Conservation (phyloP, 1,140 invertebrate genomes). For the Potamilus streckersoni region DNA sequence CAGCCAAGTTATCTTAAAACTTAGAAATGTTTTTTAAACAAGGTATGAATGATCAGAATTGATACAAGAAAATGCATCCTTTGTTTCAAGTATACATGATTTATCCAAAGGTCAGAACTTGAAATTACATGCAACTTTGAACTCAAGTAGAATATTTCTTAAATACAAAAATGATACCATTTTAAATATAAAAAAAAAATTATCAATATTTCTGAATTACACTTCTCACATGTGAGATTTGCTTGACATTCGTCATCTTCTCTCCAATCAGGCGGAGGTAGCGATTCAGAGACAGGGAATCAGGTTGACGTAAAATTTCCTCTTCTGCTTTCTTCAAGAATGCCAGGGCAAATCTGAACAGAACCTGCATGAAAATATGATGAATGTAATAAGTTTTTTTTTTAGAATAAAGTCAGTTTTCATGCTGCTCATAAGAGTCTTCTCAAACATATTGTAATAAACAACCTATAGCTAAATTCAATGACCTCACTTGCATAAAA, state of each 20-base stretch:
- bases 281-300: conserved; percentile 64
- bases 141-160: background rate
- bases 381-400: background rate
- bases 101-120: background rate
- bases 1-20: too few species aligned
- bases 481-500: background rate
- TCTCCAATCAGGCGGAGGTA: conserved; percentile 68
- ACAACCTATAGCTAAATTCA: too few species aligned
- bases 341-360: conserved; percentile 73
- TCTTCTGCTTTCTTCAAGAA: conserved; percentile 71
- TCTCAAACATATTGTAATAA: background rate
- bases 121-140: background rate
- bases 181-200: background rate
- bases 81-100: background rate
- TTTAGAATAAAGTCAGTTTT: background rate
- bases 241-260: conserved; percentile 64
- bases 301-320: conserved; percentile 67
- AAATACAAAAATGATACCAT: background rate
- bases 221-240: conserved; percentile 58
- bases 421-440: background rate
- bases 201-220: background rate
- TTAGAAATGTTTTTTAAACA: too few species aligned
- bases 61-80: background rate
- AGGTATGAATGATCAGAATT: background rate
- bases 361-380: conserved; percentile 59